These are phyloP conservation scores for Adrianichthys oophorus DNA, from an alignment of 2,797 vertebrate species.

Conservation along the genomic window DNA sequence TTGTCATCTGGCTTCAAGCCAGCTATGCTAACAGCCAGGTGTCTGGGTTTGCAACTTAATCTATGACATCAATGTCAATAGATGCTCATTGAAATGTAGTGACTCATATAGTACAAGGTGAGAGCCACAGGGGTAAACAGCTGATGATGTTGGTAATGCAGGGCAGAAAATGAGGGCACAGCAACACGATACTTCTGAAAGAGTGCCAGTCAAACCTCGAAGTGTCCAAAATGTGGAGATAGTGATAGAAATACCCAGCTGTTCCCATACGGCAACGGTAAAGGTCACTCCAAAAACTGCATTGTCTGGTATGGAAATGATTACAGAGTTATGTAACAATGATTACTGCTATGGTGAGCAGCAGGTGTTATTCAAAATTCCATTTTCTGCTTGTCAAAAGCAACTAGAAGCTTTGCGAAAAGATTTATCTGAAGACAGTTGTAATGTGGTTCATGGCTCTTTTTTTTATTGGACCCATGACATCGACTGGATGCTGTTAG, in stretches of 20 bases:
- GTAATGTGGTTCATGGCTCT: background rate
- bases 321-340: slow-evolving; percentile 6
- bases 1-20: background rate
- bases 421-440: background rate
- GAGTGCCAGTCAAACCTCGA: background rate
- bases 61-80: slow-evolving; percentile 3
- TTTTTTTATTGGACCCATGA: slow-evolving; percentile 21
- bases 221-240: background rate
- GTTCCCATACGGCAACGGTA: background rate
- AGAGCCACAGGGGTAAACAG: background rate
- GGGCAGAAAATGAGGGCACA: background rate
- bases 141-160: background rate
- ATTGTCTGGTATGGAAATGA: background rate
- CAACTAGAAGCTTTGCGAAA: slow-evolving; percentile 20
- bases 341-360: slow-evolving; percentile 14
- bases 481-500: slow-evolving; percentile 16
- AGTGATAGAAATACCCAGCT: slow-evolving; percentile 2
- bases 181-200: background rate
- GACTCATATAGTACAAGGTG: background rate
- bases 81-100: slow-evolving; percentile 1
- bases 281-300: background rate
- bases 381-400: slow-evolving; percentile 18
- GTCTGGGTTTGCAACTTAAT: slow-evolving; percentile 1
- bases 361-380: slow-evolving; percentile 7
- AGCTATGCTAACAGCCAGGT: background rate